These are phyloP conservation scores for Onychomys arenicola DNA, from an alignment of 2,797 vertebrate species.

Conservation along the genomic window DNA sequence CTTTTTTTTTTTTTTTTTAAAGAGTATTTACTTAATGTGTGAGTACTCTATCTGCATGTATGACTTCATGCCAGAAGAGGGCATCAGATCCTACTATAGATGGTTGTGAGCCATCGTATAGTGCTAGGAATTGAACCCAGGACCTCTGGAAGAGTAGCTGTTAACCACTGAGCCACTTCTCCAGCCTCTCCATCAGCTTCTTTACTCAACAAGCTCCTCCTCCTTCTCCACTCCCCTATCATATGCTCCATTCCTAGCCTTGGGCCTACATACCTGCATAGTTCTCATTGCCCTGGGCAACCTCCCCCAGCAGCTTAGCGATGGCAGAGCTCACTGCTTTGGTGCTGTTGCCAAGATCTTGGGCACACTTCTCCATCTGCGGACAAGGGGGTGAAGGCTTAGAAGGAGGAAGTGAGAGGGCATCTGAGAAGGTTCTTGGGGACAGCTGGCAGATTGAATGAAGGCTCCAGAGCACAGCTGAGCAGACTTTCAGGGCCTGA, in stretches of 20 bases:
- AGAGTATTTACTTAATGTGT: too few species aligned
- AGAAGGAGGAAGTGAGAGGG: background rate
- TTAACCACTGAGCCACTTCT: too few species aligned
- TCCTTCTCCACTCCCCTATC: background rate
- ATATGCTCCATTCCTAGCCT: rapidly evolving
- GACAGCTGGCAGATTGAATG: background rate
- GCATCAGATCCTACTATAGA: too few species aligned
- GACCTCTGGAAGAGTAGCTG: too few species aligned
- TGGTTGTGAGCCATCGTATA: too few species aligned
- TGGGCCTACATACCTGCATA: conserved; percentile 91
- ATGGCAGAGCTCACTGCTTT: conserved; percentile 97
- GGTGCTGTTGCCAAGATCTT: conserved; percentile 97
- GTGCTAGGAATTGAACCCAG: too few species aligned
- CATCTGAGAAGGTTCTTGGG: background rate
- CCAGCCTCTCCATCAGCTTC: too few species aligned
- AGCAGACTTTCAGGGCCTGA: background rate
- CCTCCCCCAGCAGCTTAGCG: conserved; percentile 96
- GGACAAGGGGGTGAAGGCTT: background rate
- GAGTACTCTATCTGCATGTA: too few species aligned
- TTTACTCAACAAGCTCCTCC: background rate
- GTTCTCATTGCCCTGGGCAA: conserved; percentile 98
- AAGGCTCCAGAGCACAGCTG: background rate
- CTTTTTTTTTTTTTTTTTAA: too few species aligned
- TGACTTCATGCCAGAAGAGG: too few species aligned
- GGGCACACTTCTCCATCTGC: conserved; percentile 96